Base-by-base conservation (phyloP, 1,140 invertebrate genomes). In the Proctacanthus coquilletti region DNA sequence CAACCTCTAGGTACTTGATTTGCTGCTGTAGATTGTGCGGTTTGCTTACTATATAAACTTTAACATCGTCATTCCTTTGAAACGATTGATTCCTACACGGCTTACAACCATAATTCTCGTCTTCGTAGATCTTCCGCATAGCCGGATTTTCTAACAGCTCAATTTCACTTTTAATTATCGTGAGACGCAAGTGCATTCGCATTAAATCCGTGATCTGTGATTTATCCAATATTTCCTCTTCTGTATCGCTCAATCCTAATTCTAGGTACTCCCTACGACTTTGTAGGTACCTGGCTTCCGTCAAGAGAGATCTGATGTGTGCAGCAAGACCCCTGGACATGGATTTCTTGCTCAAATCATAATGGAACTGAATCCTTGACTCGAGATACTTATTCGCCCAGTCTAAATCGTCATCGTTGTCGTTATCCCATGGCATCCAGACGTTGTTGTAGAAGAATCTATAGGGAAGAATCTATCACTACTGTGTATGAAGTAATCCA, bases 391-490 rank as follows among this genome's bases (percentile, higher is more conserved):
- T 51, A 13, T 50, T 46, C 17, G 66, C 59, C 71, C 71, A 75
- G 49, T 72, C 66, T 1, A 46, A 40, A 36, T 61, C 60, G 8
- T 70, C 66, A 44, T 74, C 71, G 18, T 68, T 66, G 35, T 75
- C 71, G 30, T 62, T 48, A 42, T 76, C 74, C 72, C 72, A 76
- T 3, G 74, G 71, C 67, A 73, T 71, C 60, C 71, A 71, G 4
- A 76, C 46, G 44, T 72, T 56, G 34, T 64, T 62, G 42, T 67
- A 74, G 48, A 75, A 76, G 36, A 75, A 75, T 36, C 73, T 35
- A 44, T 53, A 0, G 58, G 51, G 13, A 13, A 27, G 23, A 27
- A 27, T 13, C 13, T 27, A 8, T 27, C 23, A 27, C 8, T 27
- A 13, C 23, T 27, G 8, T 27, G 23, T 8, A 13, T 27, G 8